Evolutionary conservation across 2,113 vertebrate genomes (phyloP), one percentile per base, ranked within the genome.

Genomic region (Pelecanus crispus): DNA sequence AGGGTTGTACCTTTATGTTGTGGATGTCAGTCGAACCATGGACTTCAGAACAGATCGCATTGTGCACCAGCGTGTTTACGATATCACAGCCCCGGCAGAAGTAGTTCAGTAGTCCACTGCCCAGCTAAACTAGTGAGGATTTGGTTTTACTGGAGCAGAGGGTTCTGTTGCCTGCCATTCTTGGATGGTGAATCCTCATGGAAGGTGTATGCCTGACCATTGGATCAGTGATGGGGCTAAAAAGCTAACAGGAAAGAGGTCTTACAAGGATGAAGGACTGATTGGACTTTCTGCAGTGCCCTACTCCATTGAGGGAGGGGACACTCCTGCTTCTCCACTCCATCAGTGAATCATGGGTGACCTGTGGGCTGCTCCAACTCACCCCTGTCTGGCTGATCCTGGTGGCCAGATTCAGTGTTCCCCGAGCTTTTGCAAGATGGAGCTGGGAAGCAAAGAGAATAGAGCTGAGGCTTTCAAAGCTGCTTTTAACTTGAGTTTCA

Each of bases 291-390:
- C 61, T 71, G 34, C 1, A 0, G 44, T 42, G 38, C 49, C 52
- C n/a, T 25, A 0, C 4, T 53, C 47, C 47, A 19, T 1, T 17
- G 49, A 79, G 14, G 56, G 14, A 61, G 13, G 14, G 17, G 8
- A 61, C 5, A 3, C 8, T 7, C 44, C 18, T 9, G 15, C 42
- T 71, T 44, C 42, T 72, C 50, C 32, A 11, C 36, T 49, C 31
- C 10, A 2, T 15, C 72, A 61, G 40, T 7, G 81, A 59, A 34
- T 4, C 63, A 17, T 0, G 0, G 7, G 44, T 42, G 40, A 11
- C 15, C 29, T 2, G 0, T 6, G 34, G 24, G 8, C 36, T 70
- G 49, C 22, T 68, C 72, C 61, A 62, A 1, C 21, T 84, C 17
- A 6, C 2, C 6, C 22, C 5, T 58, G 28, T 18, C 13, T 44